phyloP scores from a whole-genome alignment of 1,140 invertebrate genomes.

The Galleria mellonella region DNA sequence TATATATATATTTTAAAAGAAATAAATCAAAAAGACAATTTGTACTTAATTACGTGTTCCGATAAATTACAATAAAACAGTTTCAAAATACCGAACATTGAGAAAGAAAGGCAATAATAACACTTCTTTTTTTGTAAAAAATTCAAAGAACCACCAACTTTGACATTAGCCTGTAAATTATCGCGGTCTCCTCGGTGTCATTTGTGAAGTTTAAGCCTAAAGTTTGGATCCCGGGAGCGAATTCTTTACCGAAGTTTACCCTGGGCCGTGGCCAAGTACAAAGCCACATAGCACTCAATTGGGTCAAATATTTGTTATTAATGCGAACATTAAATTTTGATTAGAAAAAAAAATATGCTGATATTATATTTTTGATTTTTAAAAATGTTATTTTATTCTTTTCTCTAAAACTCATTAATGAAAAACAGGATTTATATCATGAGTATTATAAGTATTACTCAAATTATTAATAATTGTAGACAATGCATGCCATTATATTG shows the following conservation, averaged over 20 bases:
- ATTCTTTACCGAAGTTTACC: conserved; percentile 32
- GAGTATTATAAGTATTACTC: too few relatives aligned
- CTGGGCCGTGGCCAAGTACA: conserved; percentile 18
- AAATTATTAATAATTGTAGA: too few relatives aligned
- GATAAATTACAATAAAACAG: background rate
- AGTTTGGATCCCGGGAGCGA: conserved; percentile 23
- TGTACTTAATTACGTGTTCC: conserved; percentile 5
- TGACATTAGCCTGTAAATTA: conserved; percentile 65
- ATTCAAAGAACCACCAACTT: conserved; percentile 60
- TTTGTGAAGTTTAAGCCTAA: conserved; percentile 52
- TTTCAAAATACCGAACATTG: conserved; percentile 13
- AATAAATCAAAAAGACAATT: conserved; percentile 2
- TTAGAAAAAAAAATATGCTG: too few relatives aligned
- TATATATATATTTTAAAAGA: conserved; percentile 9
- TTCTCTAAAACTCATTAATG: too few relatives aligned
- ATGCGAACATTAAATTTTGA: conserved; percentile 13
- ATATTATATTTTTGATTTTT: too few relatives aligned
- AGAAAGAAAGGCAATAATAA: conserved; percentile 33
- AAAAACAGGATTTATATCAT: too few relatives aligned
- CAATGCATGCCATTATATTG: too few relatives aligned
- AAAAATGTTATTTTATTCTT: too few relatives aligned
- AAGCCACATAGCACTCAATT: conserved; percentile 17
- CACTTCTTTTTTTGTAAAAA: conserved; percentile 50
- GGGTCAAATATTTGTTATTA: conserved; percentile 30
- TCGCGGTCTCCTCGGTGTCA: conserved; percentile 61